phyloP scores from a whole-genome alignment of 2,888 invertebrate species.

The Helleia helle region DNA sequence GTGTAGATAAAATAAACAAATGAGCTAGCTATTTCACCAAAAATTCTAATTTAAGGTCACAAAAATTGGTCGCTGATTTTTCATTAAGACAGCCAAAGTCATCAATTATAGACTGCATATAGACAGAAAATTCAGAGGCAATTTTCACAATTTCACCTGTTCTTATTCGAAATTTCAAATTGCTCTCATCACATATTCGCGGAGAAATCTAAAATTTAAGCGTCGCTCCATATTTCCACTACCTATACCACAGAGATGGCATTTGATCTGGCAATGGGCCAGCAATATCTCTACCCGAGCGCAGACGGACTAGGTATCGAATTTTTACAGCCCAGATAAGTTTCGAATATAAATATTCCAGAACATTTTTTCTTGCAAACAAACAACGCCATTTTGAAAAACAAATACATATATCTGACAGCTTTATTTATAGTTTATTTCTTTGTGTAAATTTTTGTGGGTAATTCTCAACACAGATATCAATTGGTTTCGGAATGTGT shows the following conservation, averaged over 20 bases:
- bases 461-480: too few species aligned
- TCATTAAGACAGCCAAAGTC: too few species aligned
- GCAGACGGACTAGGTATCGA: constrained; percentile 47
- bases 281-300: constrained; percentile 48
- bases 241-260: constrained; percentile 33
- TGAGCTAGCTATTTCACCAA: too few species aligned
- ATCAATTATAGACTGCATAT: too few species aligned
- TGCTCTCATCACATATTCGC: constrained; percentile 12
- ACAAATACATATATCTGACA: constrained; percentile 1
- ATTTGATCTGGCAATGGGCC: constrained; percentile 55
- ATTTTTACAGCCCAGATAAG: constrained; percentile 53
- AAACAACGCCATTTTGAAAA: background rate
- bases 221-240: constrained; percentile 40
- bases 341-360: constrained; percentile 24
- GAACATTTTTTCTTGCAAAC: constrained; percentile 11
- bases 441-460: background rate
- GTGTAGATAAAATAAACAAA: too few species aligned
- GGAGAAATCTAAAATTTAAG: constrained; percentile 47
- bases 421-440: background rate
- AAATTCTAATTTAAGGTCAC: too few species aligned
- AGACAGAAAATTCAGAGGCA: too few species aligned
- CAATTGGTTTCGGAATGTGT: too few species aligned
- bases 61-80: too few species aligned
- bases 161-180: background rate
- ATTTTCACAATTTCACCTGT: background rate